Base-by-base conservation (phyloP, 1,140 invertebrate species). In the Venustaconcha ellipsiformis region DNA sequence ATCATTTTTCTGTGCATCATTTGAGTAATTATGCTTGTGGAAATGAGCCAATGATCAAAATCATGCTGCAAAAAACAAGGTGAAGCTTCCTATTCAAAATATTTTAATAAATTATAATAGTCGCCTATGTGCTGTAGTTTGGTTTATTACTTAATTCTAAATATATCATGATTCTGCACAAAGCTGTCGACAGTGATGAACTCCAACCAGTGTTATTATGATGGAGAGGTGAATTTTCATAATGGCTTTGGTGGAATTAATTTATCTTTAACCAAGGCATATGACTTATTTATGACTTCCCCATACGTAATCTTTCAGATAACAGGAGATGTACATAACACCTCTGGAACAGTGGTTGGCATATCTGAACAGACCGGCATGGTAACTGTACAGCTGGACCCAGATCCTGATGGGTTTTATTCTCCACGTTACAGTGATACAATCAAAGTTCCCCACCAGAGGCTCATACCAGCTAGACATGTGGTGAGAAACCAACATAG, bases 351-450 rank as follows among this genome's bases (percentile, higher is more conserved):
- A 20, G 86, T 90, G 5, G 62, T 88, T 17, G 87, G 74, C 72
- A 80, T 90, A 58, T 89, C 87, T 0, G 88, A 89, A 75, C 88
- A 89, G 75, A 88, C 87, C 15, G 88, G 87, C 20, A 79, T 87
- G 74, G 89, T 85, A 15, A 85, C 83, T 1, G 78, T 89, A 11
- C 76, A 85, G 62, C 76, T 90, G 58, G 78, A 80, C 37, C 70
- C 74, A 48, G 82, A 84, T 37, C 57, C 64, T 26, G 76, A 72
- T 8, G 56, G 60, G 6, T 66, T 66, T 14, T 76, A 78, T 14
- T 20, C 80, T 17, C 82, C 84, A 13, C 78, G 81, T 60, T 88
- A 84, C 71, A 82, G 76, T 77, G 85, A 88, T 74, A 82, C 77
- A 0, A 74, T 89, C 72, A 84, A 88, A 62, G 85, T 90, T 15